Conservation (phyloP, 2,888 invertebrate genomes). For the Cephus pulcher region DNA sequence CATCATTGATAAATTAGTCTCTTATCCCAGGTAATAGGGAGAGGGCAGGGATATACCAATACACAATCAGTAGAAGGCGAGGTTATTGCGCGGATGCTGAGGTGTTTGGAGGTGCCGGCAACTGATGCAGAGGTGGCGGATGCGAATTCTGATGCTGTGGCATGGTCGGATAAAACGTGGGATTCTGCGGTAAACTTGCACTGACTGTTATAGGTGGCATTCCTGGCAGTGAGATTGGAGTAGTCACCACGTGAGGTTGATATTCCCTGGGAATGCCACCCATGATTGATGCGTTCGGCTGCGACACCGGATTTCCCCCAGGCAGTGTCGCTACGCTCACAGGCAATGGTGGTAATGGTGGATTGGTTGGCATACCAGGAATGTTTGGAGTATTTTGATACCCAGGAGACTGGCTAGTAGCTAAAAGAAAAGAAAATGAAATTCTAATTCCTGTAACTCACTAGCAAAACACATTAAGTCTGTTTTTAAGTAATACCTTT, state of each 20-base stretch:
- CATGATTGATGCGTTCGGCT: constrained; percentile 39
- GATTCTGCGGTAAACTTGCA: constrained; percentile 73
- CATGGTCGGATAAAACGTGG: constrained; percentile 51
- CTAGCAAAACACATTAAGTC: constrained; percentile 1
- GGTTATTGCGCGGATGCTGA: constrained; percentile 49
- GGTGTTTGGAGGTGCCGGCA: constrained; percentile 37
- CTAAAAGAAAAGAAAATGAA: constrained; percentile 27
- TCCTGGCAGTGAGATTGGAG: constrained; percentile 79
- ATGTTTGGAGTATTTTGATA: constrained; percentile 55
- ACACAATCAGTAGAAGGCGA: not conserved
- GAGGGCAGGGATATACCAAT: not conserved
- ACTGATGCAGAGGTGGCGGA: constrained; percentile 24
- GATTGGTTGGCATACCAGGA: constrained; percentile 60
- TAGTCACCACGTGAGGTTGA: constrained; percentile 68
- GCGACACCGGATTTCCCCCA: constrained; percentile 33
- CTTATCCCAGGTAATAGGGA: not conserved
- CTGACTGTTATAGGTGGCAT: constrained; percentile 86
- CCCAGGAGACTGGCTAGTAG: constrained; percentile 28
- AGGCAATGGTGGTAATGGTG: constrained; percentile 41
- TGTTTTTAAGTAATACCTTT: constrained; percentile 2
- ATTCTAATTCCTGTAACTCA: not conserved
- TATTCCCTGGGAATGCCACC: constrained; percentile 54
- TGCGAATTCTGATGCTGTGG: constrained; percentile 35
- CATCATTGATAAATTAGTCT: not conserved
- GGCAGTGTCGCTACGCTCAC: constrained; percentile 18